These are phyloP conservation scores for Heteromyza rotundicornis DNA, from an alignment of 2,888 invertebrate species.

Conservation along the genomic window DNA sequence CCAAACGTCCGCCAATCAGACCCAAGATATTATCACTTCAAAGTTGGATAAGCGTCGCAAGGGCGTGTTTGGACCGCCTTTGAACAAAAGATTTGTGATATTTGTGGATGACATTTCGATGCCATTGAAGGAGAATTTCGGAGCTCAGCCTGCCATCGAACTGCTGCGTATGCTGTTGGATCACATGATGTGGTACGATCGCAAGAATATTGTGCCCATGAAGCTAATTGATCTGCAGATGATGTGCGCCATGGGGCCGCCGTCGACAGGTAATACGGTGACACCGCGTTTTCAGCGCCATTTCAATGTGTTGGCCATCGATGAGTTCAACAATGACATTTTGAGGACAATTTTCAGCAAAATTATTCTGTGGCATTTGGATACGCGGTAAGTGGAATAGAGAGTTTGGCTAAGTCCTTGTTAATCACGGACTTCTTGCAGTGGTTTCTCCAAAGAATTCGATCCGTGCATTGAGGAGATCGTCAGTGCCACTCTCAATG, in stretches of 20 bases:
- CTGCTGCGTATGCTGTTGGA: constrained; percentile 89
- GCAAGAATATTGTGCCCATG: constrained; percentile 78
- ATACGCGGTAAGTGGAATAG: constrained; percentile 73
- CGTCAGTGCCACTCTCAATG: constrained; percentile 82
- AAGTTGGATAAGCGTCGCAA: constrained; percentile 91
- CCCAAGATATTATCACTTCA: constrained; percentile 93
- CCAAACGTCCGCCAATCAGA: constrained; percentile 91
- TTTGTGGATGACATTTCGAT: constrained; percentile 97
- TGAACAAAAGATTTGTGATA: constrained; percentile 86
- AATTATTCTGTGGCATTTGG: constrained; percentile 94
- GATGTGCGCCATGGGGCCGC: constrained; percentile 84
- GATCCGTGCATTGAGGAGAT: constrained; percentile 91
- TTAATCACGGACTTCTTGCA: constrained; percentile 46
- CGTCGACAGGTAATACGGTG: constrained; percentile 82
- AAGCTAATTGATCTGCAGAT: constrained; percentile 86
- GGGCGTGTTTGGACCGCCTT: constrained; percentile 91
- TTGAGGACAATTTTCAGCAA: constrained; percentile 85
- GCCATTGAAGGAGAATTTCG: constrained; percentile 83
- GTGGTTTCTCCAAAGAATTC: constrained; percentile 93
- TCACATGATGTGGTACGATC: constrained; percentile 89
- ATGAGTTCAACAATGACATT: constrained; percentile 86
- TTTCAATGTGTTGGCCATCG: constrained; percentile 83
- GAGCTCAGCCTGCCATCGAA: constrained; percentile 95
- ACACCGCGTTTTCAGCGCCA: constrained; percentile 87
- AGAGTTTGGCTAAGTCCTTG: not conserved